These are phyloP conservation scores for Metopia argyrocephala DNA, from an alignment of 2,888 invertebrate genomes.

Conservation along the genomic window DNA sequence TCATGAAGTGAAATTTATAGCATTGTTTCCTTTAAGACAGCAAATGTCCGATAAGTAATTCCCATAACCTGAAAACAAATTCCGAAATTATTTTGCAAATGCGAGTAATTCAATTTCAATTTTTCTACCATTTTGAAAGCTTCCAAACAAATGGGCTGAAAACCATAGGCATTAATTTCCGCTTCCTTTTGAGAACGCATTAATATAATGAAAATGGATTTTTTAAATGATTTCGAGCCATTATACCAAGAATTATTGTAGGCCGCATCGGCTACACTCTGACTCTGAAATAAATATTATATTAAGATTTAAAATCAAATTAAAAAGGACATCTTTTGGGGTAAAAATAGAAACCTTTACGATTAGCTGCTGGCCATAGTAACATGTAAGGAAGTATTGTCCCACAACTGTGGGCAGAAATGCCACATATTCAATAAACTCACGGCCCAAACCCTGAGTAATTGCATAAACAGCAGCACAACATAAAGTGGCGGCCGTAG, in stretches of 20 bases:
- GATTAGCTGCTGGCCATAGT: constrained; percentile 66
- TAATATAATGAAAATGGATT: constrained; percentile 68
- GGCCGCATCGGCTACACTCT: constrained; percentile 65
- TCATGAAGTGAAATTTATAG: too few relatives aligned
- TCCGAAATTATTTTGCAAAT: background rate
- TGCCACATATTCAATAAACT: constrained; percentile 61
- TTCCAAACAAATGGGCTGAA: constrained; percentile 67
- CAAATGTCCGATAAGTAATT: constrained; percentile 68
- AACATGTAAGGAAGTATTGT: constrained; percentile 66
- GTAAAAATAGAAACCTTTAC: constrained; percentile 51
- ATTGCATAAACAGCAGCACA: constrained; percentile 65
- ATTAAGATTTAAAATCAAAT: background rate
- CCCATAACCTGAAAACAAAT: constrained; percentile 67
- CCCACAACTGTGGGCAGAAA: constrained; percentile 62
- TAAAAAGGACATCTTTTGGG: background rate
- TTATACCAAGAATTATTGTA: constrained; percentile 71
- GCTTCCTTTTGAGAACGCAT: constrained; percentile 68
- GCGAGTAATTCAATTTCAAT: background rate
- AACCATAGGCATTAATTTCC: constrained; percentile 69
- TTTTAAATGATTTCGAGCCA: constrained; percentile 69
- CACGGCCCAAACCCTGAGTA: constrained; percentile 63
- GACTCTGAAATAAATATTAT: constrained; percentile 65
- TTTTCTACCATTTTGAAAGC: constrained; percentile 69
- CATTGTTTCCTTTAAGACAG: constrained; percentile 67
- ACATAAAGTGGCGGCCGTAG: constrained; percentile 63